Evolutionary conservation across 1,140 invertebrate species (phyloP).

Genomic region (Grapholita molesta): DNA sequence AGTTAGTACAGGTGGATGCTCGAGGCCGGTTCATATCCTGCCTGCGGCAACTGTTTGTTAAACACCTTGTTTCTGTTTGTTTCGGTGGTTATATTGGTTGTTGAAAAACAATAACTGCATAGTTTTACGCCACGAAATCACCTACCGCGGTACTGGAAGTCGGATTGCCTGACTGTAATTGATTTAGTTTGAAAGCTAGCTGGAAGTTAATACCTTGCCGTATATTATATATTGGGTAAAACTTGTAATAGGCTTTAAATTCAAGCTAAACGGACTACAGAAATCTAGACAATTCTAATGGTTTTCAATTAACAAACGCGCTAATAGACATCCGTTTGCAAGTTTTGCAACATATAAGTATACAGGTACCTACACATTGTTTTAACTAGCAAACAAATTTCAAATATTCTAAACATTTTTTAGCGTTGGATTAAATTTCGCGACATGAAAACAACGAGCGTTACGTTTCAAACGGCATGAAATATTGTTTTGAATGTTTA

Average conservation of each 20-base stretch:
- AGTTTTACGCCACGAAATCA: too few species aligned
- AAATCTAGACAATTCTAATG: background rate
- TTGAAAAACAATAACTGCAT: too few species aligned
- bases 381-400: too few species aligned
- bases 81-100: conserved; percentile 5
- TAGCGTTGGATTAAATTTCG: background rate
- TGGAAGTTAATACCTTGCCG: background rate
- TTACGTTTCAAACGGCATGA: background rate
- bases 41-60: conserved; percentile 33
- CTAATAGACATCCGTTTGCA: background rate
- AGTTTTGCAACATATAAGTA: too few species aligned
- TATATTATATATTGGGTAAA: too few species aligned
- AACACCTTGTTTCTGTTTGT: conserved; percentile 21
- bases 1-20: conserved; percentile 18
- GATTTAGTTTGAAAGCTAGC: background rate
- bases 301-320: background rate
- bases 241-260: background rate
- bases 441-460: conserved; percentile 1
- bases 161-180: background rate
- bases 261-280: background rate
- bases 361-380: too few species aligned
- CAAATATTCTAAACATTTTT: background rate
- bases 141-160: too few species aligned
- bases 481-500: conserved; percentile 25
- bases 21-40: conserved; percentile 24